A percentile compares a stretch with the other conserved stretches of the same genome.
Evolutionary conservation across 2,113 vertebrate genomes (phyloP).

Genomic region (Petrocephalus microphthalmus): DNA sequence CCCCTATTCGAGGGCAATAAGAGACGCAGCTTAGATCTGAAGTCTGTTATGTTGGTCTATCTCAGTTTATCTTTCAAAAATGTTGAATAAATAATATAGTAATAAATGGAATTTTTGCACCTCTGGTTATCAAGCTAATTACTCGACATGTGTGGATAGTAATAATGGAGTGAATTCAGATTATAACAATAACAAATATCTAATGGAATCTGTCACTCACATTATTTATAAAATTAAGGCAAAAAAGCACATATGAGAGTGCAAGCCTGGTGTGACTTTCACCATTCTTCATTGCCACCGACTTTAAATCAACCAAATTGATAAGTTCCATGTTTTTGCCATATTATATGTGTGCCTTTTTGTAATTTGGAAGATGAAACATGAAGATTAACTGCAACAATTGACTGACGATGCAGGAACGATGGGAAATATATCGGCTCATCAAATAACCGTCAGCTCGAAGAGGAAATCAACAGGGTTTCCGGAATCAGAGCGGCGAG

Average conservation of each 20-base stretch:
- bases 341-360: background rate
- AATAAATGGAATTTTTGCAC: slow-evolving; percentile 68
- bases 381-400: background rate
- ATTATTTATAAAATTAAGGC: background rate
- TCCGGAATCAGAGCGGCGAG: background rate
- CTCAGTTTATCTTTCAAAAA: slow-evolving; percentile 60
- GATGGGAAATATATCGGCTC: background rate
- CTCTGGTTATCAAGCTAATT: slow-evolving; percentile 40
- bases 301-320: background rate
- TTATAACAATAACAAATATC: background rate
- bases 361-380: background rate
- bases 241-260: background rate
- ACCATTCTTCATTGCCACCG: background rate
- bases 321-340: background rate
- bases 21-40: slow-evolving; percentile 56
- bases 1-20: slow-evolving; percentile 41
- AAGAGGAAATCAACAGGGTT: background rate
- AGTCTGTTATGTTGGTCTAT: slow-evolving; percentile 57
- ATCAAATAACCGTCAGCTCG: background rate
- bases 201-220: background rate
- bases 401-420: background rate
- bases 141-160: background rate
- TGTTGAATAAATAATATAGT: slow-evolving; percentile 68
- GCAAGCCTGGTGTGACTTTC: background rate
- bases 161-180: background rate